phyloP scores from a whole-genome alignment of 1,140 invertebrate species.

The Drosophila pandora region DNA sequence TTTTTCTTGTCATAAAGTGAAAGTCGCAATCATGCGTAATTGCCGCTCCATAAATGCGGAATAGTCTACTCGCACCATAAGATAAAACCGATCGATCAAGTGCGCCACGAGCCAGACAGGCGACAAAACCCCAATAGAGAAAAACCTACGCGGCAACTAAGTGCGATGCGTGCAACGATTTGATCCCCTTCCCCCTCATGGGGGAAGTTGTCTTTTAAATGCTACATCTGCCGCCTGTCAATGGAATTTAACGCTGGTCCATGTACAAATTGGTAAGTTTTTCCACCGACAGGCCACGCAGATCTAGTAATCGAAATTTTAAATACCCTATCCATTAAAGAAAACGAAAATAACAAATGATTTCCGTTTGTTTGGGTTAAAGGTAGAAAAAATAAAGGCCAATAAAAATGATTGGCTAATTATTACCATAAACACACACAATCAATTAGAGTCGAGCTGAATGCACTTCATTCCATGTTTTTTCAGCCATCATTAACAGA shows the following conservation, averaged over 20 bases:
- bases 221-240: constrained; percentile 32
- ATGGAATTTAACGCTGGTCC: constrained; percentile 50
- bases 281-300: constrained; percentile 18
- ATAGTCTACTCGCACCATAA: constrained; percentile 69
- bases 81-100: constrained; percentile 71
- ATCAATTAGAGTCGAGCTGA: constrained; percentile 31
- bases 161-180: constrained; percentile 33
- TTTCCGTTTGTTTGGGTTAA: neutral
- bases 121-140: constrained; percentile 32
- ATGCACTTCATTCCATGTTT: constrained; percentile 18
- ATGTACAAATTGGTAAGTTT: constrained; percentile 46
- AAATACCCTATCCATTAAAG: neutral
- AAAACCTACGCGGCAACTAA: constrained; percentile 38
- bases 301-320: neutral
- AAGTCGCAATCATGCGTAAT: constrained; percentile 67
- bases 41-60: constrained; percentile 72
- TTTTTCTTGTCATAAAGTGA: constrained; percentile 64
- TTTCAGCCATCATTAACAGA: constrained; percentile 33
- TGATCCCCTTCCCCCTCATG: neutral
- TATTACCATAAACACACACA: constrained; percentile 9
- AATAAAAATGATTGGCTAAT: neutral
- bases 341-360: neutral
- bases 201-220: neutral
- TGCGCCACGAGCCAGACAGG: constrained; percentile 38
- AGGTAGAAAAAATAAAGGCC: neutral